A percentile compares a stretch with the other conserved stretches of the same genome.
Conservation (phyloP, 2,888 invertebrate genomes). For the Nomada fabriciana region DNA sequence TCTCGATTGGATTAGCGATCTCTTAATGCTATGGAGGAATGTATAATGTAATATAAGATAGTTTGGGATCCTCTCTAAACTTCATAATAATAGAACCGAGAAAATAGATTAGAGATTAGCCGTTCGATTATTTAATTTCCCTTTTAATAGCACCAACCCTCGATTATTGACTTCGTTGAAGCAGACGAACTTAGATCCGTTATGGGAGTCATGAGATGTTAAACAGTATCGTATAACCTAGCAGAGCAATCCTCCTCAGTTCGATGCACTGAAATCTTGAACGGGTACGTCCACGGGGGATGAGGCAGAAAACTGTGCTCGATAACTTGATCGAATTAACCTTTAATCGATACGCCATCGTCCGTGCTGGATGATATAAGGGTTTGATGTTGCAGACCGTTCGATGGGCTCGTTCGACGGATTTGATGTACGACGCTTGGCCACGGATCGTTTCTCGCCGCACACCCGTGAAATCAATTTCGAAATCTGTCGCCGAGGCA, state of each 20-base stretch:
- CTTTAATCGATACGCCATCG: constrained; percentile 25
- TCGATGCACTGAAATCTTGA: background rate
- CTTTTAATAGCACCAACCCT: background rate
- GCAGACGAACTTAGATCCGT: background rate
- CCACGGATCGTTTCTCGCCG: constrained; percentile 47
- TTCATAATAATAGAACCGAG: background rate
- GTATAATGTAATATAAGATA: too few relatives aligned
- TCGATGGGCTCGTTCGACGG: constrained; percentile 54
- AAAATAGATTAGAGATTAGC: too few relatives aligned
- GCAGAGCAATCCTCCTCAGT: too few relatives aligned
- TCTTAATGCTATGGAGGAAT: too few relatives aligned
- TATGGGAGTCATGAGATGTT: background rate
- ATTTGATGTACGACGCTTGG: constrained; percentile 52
- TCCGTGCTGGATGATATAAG: constrained; percentile 38
- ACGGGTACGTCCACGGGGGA: background rate
- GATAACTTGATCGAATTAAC: constrained; percentile 7
- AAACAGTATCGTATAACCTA: background rate
- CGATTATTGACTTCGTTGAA: background rate
- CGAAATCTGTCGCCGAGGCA: constrained; percentile 50
- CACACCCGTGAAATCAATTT: constrained; percentile 64
- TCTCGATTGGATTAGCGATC: too few relatives aligned
- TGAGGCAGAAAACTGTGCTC: background rate
- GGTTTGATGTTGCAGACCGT: constrained; percentile 32
- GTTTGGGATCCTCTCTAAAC: too few relatives aligned
- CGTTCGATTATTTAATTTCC: background rate